These are phyloP conservation scores for Euleptes europaea DNA, from an alignment of 2,113 vertebrate species.

Conservation along the genomic window DNA sequence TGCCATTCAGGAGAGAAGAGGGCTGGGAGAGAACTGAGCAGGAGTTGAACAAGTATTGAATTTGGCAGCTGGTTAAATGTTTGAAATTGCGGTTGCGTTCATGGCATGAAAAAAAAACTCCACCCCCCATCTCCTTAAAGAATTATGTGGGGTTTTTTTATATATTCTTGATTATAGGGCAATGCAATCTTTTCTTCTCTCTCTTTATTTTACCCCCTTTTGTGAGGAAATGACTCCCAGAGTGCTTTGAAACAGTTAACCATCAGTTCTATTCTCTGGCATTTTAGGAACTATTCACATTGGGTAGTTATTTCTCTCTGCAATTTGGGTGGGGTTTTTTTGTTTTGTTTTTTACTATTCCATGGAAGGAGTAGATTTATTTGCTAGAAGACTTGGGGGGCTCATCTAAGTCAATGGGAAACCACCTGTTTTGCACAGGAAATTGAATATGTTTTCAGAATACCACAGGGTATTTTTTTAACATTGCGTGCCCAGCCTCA, in stretches of 20 bases:
- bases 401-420: neutral
- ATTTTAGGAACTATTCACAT: conserved; percentile 41
- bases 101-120: conserved; percentile 31
- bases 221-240: conserved; percentile 27
- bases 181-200: conserved; percentile 31
- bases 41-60: conserved; percentile 49
- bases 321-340: conserved; percentile 10
- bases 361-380: conserved; percentile 29
- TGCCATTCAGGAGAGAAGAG: conserved; percentile 42
- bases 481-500: too few relatives aligned
- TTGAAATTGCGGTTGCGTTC: conserved; percentile 40
- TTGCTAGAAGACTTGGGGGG: conserved; percentile 1
- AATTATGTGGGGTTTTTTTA: conserved; percentile 14
- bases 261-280: conserved; percentile 5
- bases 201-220: neutral
- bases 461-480: too few relatives aligned
- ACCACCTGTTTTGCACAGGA: neutral
- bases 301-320: conserved; percentile 45
- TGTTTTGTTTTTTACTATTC: neutral
- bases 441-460: neutral
- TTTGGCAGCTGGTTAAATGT: conserved; percentile 46
- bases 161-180: conserved; percentile 52
- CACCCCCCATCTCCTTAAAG: conserved; percentile 34
- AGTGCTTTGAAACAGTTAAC: conserved; percentile 30
- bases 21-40: conserved; percentile 21